phyloP scores from a whole-genome alignment of 2,888 invertebrate species.

The Isotomurus palustris region DNA sequence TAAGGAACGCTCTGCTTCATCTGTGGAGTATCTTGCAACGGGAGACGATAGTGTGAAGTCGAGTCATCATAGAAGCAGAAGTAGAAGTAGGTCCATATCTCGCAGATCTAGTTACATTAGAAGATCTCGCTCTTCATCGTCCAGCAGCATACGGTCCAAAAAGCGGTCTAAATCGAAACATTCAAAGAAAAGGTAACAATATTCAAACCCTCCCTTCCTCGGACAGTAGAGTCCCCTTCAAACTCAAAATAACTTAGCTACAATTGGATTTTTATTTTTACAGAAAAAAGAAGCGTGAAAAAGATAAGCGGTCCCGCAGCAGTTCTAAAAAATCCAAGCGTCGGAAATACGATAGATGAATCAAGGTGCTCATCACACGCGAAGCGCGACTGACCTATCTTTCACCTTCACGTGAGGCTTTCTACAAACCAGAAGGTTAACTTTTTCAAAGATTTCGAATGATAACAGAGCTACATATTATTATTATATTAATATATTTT shows the following conservation, averaged over 20 bases:
- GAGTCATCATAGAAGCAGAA: constrained; percentile 18
- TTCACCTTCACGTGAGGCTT: too few relatives aligned
- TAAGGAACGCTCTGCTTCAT: too few relatives aligned
- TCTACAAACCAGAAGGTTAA: too few relatives aligned
- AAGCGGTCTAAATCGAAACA: constrained; percentile 37
- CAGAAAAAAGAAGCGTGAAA: constrained; percentile 33
- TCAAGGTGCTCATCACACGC: too few relatives aligned
- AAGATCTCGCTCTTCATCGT: constrained; percentile 13
- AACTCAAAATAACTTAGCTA: not conserved
- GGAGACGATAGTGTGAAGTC: constrained; percentile 11
- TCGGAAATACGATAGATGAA: not conserved
- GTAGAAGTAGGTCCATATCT: constrained; percentile 17
- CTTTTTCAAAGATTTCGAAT: too few relatives aligned
- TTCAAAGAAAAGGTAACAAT: constrained; percentile 28
- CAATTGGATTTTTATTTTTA: not conserved
- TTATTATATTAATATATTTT: too few relatives aligned
- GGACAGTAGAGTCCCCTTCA: not conserved
- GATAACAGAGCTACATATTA: too few relatives aligned
- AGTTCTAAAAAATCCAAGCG: not conserved
- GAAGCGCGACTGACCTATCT: too few relatives aligned
- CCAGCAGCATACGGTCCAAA: constrained; percentile 31
- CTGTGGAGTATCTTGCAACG: too few relatives aligned
- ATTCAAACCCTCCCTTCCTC: not conserved
- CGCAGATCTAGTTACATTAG: constrained; percentile 2
- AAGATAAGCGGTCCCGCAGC: not conserved